A percentile compares a stretch with the other conserved stretches of the same genome.
These are phyloP conservation scores for Falco punctatus DNA, from an alignment of 2,113 vertebrate genomes.

Conservation along the genomic window DNA sequence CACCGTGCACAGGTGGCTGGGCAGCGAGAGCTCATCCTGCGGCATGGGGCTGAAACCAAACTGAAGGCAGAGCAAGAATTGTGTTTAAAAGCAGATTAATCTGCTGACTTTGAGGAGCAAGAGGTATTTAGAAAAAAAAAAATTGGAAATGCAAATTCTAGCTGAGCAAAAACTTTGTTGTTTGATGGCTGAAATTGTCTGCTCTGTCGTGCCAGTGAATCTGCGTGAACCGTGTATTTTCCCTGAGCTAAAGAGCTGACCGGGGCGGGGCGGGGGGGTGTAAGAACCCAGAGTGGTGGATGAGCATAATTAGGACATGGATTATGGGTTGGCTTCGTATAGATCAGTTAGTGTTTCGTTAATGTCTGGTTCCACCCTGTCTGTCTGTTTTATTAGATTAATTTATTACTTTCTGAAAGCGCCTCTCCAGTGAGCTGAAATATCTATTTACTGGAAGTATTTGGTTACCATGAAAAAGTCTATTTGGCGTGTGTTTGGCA, in stretches of 20 bases:
- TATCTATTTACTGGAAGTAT: constrained; percentile 65
- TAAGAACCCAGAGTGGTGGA: not conserved
- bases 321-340: constrained; percentile 42
- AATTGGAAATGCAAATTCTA: not conserved
- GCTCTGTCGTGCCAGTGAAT: not conserved
- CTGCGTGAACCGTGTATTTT: not conserved
- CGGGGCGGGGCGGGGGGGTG: constrained; percentile 2
- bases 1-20: fast-evolving
- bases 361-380: constrained; percentile 67
- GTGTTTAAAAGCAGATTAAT: not conserved
- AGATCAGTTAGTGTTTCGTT: constrained; percentile 54
- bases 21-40: not conserved
- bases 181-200: not conserved
- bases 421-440: constrained; percentile 48
- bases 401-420: constrained; percentile 67
- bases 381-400: constrained; percentile 68
- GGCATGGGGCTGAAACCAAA: not conserved
- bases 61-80: not conserved
- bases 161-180: not conserved
- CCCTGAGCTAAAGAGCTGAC: not conserved
- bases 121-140: not conserved
- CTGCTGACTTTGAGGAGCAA: not conserved
- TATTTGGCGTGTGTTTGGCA: constrained; percentile 34
- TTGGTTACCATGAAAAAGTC: constrained; percentile 54
- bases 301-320: constrained; percentile 24